phyloP scores from a whole-genome alignment of 2,797 vertebrate species.

The Anabacerthia variegaticeps region DNA sequence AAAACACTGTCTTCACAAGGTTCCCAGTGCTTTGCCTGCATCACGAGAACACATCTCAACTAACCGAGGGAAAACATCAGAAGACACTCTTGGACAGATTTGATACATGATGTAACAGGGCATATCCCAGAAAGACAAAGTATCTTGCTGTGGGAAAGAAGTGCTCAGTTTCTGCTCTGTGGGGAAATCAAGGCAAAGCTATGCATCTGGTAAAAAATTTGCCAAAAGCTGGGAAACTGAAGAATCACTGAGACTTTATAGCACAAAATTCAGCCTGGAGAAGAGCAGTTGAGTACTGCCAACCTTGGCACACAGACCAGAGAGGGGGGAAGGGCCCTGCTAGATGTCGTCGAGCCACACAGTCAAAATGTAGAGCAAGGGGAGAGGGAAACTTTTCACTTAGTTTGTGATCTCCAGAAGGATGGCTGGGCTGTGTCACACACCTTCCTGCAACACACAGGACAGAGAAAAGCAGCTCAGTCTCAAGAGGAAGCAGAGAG shows the following conservation, averaged over 20 bases:
- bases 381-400: not conserved
- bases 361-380: not conserved
- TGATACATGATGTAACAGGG: not conserved
- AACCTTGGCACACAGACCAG: not conserved
- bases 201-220: not conserved
- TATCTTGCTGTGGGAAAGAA: not conserved
- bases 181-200: not conserved
- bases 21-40: not conserved
- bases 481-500: not conserved
- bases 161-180: not conserved
- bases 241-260: not conserved
- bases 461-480: not conserved
- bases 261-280: accelerated
- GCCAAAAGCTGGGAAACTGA: not conserved
- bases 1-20: not conserved
- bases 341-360: not conserved
- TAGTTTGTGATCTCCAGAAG: not conserved
- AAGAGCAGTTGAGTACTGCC: not conserved
- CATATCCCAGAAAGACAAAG: not conserved
- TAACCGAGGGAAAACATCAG: not conserved
- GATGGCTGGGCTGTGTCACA: not conserved
- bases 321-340: not conserved
- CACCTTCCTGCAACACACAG: accelerated
- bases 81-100: not conserved
- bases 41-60: not conserved